A percentile compares a stretch with the other conserved stretches of the same genome.
These are phyloP conservation scores for Leucophora obtusa DNA, from an alignment of 2,888 invertebrate species.

Conservation along the genomic window DNA sequence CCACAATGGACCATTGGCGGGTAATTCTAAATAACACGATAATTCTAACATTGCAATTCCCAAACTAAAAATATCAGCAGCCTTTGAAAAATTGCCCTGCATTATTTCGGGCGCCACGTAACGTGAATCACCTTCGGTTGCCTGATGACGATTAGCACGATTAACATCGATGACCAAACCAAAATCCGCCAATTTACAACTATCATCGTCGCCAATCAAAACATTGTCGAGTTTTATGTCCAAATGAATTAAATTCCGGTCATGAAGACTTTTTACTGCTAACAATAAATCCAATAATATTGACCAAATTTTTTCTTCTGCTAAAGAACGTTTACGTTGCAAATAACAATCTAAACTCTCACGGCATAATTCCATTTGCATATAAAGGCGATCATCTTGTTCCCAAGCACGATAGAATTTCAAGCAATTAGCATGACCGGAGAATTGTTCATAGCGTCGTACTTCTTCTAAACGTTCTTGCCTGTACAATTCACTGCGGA, in stretches of 20 bases:
- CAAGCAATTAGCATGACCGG: constrained; percentile 84
- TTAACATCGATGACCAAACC: constrained; percentile 84
- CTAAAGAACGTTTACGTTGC: constrained; percentile 80
- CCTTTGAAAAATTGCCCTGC: constrained; percentile 82
- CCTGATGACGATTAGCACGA: constrained; percentile 80
- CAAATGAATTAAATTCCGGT: constrained; percentile 84
- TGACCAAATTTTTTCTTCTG: constrained; percentile 83
- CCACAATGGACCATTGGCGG: constrained; percentile 85
- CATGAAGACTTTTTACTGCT: constrained; percentile 85
- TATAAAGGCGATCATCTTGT: constrained; percentile 83
- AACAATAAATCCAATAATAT: constrained; percentile 83
- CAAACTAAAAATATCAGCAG: constrained; percentile 87
- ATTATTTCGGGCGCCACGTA: constrained; percentile 87
- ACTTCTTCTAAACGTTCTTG: constrained; percentile 83
- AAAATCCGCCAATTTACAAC: constrained; percentile 87
- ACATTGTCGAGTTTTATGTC: constrained; percentile 90
- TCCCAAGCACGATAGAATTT: constrained; percentile 86
- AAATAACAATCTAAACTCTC: constrained; percentile 82
- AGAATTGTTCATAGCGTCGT: constrained; percentile 84
- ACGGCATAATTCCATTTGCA: constrained; percentile 86
- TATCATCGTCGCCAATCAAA: constrained; percentile 82
- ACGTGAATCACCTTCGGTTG: constrained; percentile 86
- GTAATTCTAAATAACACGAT: constrained; percentile 85
- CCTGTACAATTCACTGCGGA: constrained; percentile 81
- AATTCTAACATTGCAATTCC: constrained; percentile 86